Percentiles rank a stretch among this genome's conserved stretches.
phyloP scores from a whole-genome alignment of 2,888 invertebrate species.

The Sepioteuthis lessoniana region DNA sequence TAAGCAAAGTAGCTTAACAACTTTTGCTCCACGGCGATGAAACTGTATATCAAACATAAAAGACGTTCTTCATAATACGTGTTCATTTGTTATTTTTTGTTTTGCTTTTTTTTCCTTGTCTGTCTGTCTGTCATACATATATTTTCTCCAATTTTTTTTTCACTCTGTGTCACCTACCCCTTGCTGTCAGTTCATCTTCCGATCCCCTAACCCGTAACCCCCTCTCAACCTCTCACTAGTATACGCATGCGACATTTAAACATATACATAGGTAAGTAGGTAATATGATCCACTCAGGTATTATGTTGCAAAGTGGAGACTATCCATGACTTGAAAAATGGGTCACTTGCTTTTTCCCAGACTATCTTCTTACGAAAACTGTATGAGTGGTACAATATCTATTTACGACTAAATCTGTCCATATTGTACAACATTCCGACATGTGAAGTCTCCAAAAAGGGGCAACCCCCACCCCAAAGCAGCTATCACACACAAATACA shows the following conservation, averaged over 20 bases:
- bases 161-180: too few relatives aligned
- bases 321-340: not conserved
- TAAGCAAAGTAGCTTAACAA: too few relatives aligned
- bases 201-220: not conserved
- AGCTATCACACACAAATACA: too few relatives aligned
- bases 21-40: too few relatives aligned
- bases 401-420: conserved; percentile 17
- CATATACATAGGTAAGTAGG: not conserved
- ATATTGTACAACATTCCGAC: not conserved
- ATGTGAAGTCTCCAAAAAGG: not conserved
- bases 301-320: not conserved
- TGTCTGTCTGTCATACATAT: too few relatives aligned
- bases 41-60: too few relatives aligned
- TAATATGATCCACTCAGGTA: not conserved
- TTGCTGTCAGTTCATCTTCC: too few relatives aligned
- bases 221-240: not conserved
- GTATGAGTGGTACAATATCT: not conserved
- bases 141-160: too few relatives aligned
- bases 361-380: conserved; percentile 10
- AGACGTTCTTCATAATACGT: too few relatives aligned
- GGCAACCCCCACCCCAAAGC: not conserved
- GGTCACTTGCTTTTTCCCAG: not conserved
- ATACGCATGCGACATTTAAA: not conserved
- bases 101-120: too few relatives aligned
- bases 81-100: too few relatives aligned